phyloP scores from a whole-genome alignment of 1,140 invertebrate species.

The Drosophila dunni region DNA sequence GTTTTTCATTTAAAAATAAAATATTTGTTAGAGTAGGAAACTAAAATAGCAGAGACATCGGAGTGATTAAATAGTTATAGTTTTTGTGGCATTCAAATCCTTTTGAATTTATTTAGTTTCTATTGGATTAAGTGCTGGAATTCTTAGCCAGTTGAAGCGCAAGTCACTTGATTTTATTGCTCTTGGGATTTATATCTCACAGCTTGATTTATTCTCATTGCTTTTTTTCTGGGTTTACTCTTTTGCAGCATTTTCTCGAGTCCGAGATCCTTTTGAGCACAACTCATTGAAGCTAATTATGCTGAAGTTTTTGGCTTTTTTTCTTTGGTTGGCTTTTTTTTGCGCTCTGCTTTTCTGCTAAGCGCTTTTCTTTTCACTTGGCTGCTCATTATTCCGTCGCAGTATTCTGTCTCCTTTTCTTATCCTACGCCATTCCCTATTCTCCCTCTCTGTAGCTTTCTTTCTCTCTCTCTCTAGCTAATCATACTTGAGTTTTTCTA shows the following conservation, averaged over 20 bases:
- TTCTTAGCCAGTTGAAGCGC: not conserved
- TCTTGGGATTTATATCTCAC: not conserved
- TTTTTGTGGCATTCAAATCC: not conserved
- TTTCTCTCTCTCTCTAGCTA: not conserved
- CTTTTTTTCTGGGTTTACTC: slow-evolving; percentile 2
- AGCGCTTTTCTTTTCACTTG: slow-evolving; percentile 19
- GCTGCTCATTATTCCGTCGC: slow-evolving; percentile 8
- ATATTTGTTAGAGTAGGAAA: not conserved
- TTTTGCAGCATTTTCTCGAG: slow-evolving; percentile 9
- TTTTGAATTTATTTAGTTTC: not conserved
- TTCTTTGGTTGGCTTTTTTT: not conserved
- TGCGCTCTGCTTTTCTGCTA: slow-evolving; percentile 2
- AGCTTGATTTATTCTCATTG: not conserved
- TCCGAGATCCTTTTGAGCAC: slow-evolving; percentile 14
- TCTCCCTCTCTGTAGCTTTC: too few species aligned
- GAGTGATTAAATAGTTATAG: not conserved
- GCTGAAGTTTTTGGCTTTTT: slow-evolving; percentile 6
- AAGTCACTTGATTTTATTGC: slow-evolving; percentile 18
- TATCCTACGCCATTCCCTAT: too few species aligned
- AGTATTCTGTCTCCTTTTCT: not conserved
- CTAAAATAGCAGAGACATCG: too few species aligned
- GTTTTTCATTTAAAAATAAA: not conserved
- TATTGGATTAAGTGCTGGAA: not conserved
- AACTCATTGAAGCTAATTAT: slow-evolving; percentile 34
- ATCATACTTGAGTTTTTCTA: slow-evolving; percentile 30